A percentile compares a stretch with the other conserved stretches of the same genome.
Conservation (phyloP, 2,797 vertebrate genomes). For the Clarias fuscus region DNA sequence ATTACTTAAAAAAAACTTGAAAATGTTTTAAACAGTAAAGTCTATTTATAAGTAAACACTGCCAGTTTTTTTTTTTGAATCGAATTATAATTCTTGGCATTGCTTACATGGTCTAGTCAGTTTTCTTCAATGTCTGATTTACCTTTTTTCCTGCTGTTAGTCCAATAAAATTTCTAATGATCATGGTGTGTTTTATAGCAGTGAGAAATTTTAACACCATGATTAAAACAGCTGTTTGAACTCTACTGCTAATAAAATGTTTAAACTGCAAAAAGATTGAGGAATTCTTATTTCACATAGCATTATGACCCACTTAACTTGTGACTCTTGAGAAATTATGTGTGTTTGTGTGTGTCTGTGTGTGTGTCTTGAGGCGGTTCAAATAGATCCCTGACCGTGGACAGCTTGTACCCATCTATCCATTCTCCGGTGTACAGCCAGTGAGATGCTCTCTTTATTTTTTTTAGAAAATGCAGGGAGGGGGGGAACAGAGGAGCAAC, state of each 20-base stretch:
- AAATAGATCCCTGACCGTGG: slow-evolving; percentile 35
- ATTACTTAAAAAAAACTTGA: not conserved
- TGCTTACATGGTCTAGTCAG: not conserved
- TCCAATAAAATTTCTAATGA: not conserved
- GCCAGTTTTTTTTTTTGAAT: not conserved
- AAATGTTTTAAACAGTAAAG: not conserved
- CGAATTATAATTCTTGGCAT: not conserved
- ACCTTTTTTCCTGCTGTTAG: not conserved
- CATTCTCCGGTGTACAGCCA: slow-evolving; percentile 27
- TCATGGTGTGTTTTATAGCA: not conserved
- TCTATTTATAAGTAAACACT: not conserved
- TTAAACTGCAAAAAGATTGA: not conserved
- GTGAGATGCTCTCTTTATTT: slow-evolving; percentile 26
- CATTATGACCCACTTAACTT: slow-evolving; percentile 27
- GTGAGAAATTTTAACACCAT: not conserved
- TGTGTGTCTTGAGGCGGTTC: not conserved
- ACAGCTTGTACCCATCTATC: slow-evolving; percentile 46
- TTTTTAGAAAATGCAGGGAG: slow-evolving; percentile 12
- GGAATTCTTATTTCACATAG: not conserved
- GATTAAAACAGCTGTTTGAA: not conserved
- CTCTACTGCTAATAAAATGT: no score
- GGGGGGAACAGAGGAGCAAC: not conserved
- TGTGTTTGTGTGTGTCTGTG: not conserved
- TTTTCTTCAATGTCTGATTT: no score
- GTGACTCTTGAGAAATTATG: slow-evolving; percentile 4